A percentile compares a stretch with the other conserved stretches of the same genome.
phyloP scores from a whole-genome alignment of 2,888 invertebrate genomes.

The Petrolisthes manimaculis region DNA sequence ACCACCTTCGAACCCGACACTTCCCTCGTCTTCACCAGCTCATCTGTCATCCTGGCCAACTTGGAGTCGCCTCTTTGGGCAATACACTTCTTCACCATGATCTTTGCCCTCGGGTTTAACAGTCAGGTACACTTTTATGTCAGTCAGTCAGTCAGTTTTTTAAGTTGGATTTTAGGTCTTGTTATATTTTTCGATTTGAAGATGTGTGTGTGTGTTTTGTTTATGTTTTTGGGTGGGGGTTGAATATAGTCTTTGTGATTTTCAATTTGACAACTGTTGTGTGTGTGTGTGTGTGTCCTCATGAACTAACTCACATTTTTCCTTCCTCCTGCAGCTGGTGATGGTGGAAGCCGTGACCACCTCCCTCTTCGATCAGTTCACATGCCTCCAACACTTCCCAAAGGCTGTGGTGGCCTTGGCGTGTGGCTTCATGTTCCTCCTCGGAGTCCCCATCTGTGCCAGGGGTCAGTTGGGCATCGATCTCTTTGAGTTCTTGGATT shows the following conservation, averaged over 20 bases:
- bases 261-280: too few species aligned
- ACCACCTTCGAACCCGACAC: too few species aligned
- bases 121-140: background rate
- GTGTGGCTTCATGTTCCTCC: constrained; percentile 66
- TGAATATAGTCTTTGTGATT: too few species aligned
- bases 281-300: too few species aligned
- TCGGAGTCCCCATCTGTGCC: constrained; percentile 61
- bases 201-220: too few species aligned
- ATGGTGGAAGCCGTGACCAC: constrained; percentile 74
- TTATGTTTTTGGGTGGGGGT: too few species aligned
- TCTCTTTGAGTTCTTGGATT: constrained; percentile 73
- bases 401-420: constrained; percentile 69
- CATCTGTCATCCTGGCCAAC: constrained; percentile 2
- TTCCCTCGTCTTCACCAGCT: background rate
- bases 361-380: constrained; percentile 73
- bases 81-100: constrained; percentile 67
- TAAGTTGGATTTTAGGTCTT: background rate
- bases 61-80: constrained; percentile 64
- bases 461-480: constrained; percentile 72
- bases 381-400: constrained; percentile 69
- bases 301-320: background rate
- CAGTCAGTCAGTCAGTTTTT: background rate
- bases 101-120: constrained; percentile 64
- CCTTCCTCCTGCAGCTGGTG: constrained; percentile 48
- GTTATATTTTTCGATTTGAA: too few species aligned